Conservation (phyloP, 1,140 invertebrate species). For the Panulirus ornatus region DNA sequence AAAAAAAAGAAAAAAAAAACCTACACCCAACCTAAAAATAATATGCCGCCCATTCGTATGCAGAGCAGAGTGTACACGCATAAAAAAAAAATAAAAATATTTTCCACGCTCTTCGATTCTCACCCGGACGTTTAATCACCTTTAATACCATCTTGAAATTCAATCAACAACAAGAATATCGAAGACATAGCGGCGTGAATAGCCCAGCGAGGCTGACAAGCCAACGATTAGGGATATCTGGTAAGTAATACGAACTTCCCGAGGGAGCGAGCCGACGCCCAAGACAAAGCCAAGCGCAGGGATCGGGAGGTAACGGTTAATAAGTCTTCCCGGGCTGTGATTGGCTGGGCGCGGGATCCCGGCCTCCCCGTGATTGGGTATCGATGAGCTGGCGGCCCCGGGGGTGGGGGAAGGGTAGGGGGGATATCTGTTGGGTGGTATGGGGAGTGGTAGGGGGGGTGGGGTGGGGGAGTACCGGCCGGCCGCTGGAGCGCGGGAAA, state of each 20-base stretch:
- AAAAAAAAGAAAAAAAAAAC: constrained; percentile 7
- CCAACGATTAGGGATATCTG: constrained; percentile 57
- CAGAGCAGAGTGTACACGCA: constrained; percentile 37
- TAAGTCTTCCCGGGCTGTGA: constrained; percentile 71
- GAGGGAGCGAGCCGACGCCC: neutral
- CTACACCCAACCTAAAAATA: constrained; percentile 37
- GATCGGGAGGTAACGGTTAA: constrained; percentile 68
- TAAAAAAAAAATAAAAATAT: constrained; percentile 23
- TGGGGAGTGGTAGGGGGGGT: neutral
- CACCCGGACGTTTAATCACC: neutral
- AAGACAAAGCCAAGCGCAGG: constrained; percentile 67
- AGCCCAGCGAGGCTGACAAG: neutral
- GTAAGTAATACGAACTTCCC: neutral
- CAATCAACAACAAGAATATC: neutral
- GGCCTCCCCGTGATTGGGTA: constrained; percentile 68
- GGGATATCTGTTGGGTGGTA: neutral
- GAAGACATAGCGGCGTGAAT: neutral
- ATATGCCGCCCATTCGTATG: constrained; percentile 58
- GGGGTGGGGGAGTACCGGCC: neutral
- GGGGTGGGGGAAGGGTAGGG: neutral
- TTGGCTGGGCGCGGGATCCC: constrained; percentile 61
- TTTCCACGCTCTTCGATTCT: neutral
- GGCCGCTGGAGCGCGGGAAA: too few relatives aligned
- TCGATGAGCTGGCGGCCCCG: constrained; percentile 62
- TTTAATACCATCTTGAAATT: neutral